Evolutionary conservation across 2,797 vertebrate species (phyloP).

Genomic region (Rhadinocentrus ornatus): DNA sequence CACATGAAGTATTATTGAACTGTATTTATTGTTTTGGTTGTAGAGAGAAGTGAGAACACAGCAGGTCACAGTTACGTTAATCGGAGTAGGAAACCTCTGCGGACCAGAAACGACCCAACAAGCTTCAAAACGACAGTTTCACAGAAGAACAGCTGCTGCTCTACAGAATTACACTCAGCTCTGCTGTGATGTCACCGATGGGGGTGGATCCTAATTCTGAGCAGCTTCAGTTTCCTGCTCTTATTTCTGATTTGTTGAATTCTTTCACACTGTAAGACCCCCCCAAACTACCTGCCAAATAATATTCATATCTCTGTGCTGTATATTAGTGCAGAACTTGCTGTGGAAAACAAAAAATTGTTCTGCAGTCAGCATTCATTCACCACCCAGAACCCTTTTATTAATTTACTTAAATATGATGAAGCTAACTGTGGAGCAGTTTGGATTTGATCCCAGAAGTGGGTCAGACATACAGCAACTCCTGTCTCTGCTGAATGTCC

Average conservation of each 20-base stretch:
- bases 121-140: background rate
- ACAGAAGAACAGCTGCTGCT: background rate
- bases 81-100: slow-evolving; percentile 20
- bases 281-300: background rate
- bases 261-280: slow-evolving; percentile 15
- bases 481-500: slow-evolving; percentile 55
- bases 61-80: slow-evolving; percentile 28
- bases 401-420: slow-evolving; percentile 79
- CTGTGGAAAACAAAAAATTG: slow-evolving; percentile 40
- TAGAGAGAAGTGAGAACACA: slow-evolving; percentile 13
- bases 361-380: slow-evolving; percentile 46
- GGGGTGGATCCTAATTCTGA: background rate
- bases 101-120: background rate
- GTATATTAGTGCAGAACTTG: slow-evolving; percentile 1
- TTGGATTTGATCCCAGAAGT: slow-evolving; percentile 20
- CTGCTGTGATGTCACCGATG: background rate
- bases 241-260: background rate
- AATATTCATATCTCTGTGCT: slow-evolving; percentile 12
- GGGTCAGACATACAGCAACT: slow-evolving; percentile 25
- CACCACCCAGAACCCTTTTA: slow-evolving; percentile 51
- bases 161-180: background rate
- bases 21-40: slow-evolving; percentile 55
- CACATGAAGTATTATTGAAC: background rate
- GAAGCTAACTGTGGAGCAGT: slow-evolving; percentile 56
- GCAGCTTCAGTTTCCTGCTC: slow-evolving; percentile 14